These are phyloP conservation scores for Hyposmocoma kahamanoa DNA, from an alignment of 1,140 invertebrate genomes.

Conservation along the genomic window DNA sequence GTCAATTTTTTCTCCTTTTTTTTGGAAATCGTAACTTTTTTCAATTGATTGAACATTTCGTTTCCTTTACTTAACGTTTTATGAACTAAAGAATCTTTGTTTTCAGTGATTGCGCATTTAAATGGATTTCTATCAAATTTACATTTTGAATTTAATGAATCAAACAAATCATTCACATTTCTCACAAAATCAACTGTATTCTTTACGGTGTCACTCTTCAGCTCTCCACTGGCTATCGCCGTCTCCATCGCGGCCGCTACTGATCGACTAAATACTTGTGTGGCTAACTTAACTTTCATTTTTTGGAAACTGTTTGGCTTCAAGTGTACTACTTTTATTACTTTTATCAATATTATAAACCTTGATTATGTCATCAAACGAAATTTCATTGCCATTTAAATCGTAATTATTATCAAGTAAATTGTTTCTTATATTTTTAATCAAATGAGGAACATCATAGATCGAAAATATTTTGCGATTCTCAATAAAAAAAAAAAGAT, in stretches of 20 bases:
- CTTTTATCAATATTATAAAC: slow-evolving; percentile 16
- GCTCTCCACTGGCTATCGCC: slow-evolving; percentile 17
- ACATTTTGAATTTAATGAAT: slow-evolving; percentile 20
- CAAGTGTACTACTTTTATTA: slow-evolving; percentile 22
- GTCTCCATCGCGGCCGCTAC: slow-evolving; percentile 25
- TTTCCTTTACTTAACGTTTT: slow-evolving; percentile 6
- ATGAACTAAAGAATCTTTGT: slow-evolving; percentile 10
- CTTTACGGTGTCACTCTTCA: slow-evolving; percentile 13
- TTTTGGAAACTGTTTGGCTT: slow-evolving; percentile 34
- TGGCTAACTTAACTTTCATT: slow-evolving; percentile 32
- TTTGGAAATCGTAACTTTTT: slow-evolving; percentile 6
- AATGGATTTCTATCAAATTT: slow-evolving; percentile 11
- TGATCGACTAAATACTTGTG: slow-evolving; percentile 28
- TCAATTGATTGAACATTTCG: slow-evolving; percentile 6
- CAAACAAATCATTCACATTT: slow-evolving; percentile 24
- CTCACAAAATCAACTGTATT: slow-evolving; percentile 21
- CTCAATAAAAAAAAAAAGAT: slow-evolving; percentile 13
- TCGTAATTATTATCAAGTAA: slow-evolving; percentile 9
- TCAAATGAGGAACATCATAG: slow-evolving; percentile 13
- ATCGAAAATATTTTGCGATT: slow-evolving; percentile 11
- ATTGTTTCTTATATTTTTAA: slow-evolving; percentile 16
- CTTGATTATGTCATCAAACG: slow-evolving; percentile 10
- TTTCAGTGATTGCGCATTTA: slow-evolving; percentile 11
- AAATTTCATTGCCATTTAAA: slow-evolving; percentile 10
- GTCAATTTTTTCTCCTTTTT: slow-evolving; percentile 4